phyloP scores from a whole-genome alignment of 92 coral and sea anemone species.

The Paragorgia papillata region DNA sequence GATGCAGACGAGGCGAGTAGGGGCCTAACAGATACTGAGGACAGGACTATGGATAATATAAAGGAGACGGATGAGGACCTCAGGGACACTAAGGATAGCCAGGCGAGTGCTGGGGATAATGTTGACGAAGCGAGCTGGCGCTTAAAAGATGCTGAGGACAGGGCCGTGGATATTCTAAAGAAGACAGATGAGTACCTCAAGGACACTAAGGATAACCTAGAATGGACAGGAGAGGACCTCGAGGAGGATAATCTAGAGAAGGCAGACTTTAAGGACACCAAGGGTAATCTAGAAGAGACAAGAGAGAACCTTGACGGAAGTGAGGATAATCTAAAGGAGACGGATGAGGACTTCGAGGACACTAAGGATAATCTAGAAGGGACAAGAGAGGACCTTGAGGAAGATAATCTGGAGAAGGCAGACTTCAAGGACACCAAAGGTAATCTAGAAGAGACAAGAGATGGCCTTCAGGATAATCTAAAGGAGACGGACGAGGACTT shows the following conservation, averaged over 20 bases:
- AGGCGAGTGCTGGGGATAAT: background rate
- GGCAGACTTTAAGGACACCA: background rate
- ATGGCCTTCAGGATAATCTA: background rate
- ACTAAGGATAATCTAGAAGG: background rate
- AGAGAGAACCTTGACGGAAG: background rate
- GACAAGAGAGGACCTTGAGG: background rate
- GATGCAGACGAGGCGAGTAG: too few relatives aligned
- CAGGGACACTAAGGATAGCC: too few relatives aligned
- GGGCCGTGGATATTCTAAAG: too few relatives aligned
- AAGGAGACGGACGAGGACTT: too few relatives aligned
- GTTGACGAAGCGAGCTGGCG: background rate
- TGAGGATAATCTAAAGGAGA: background rate
- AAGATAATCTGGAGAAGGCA: background rate
- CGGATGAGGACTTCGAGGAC: background rate
- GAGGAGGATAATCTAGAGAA: background rate
- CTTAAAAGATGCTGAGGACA: background rate
- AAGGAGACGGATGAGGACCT: too few relatives aligned
- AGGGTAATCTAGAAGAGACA: background rate
- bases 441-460: background rate
- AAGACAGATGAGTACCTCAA: too few relatives aligned
- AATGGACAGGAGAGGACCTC: background rate
- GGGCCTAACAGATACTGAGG: too few relatives aligned
- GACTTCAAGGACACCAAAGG: background rate
- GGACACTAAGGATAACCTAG: background rate
- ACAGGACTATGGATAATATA: too few relatives aligned